phyloP scores from a whole-genome alignment of 2,888 invertebrate genomes.

The Noctuana brunneofusca region DNA sequence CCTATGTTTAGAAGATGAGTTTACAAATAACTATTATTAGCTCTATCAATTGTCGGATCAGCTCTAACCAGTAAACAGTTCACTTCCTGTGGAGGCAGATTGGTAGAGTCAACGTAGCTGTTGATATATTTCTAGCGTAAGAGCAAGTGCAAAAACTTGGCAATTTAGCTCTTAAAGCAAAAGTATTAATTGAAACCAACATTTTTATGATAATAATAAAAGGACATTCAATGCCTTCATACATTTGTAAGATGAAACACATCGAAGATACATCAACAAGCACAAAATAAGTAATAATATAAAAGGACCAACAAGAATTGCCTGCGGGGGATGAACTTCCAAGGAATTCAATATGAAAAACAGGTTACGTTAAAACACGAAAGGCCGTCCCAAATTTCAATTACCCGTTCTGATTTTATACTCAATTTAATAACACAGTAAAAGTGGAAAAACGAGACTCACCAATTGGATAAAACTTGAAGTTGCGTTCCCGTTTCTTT shows the following conservation, averaged over 20 bases:
- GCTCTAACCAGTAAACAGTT: slow-evolving; percentile 26
- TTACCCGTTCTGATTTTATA: slow-evolving; percentile 19
- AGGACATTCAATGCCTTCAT: not conserved
- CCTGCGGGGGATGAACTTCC: slow-evolving; percentile 19
- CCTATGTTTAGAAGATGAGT: slow-evolving; percentile 2
- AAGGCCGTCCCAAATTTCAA: slow-evolving; percentile 20
- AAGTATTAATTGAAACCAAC: too few relatives aligned
- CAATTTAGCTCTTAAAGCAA: too few relatives aligned
- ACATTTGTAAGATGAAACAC: not conserved
- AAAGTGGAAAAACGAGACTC: slow-evolving; percentile 31
- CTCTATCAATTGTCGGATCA: slow-evolving; percentile 22
- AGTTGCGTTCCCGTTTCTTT: slow-evolving; percentile 41
- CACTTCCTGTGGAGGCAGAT: slow-evolving; percentile 4
- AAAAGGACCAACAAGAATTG: slow-evolving; percentile 10
- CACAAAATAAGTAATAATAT: slow-evolving; percentile 11
- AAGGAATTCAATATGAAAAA: slow-evolving; percentile 23
- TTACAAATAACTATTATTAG: slow-evolving; percentile 20
- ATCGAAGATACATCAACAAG: not conserved
- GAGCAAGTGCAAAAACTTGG: too few relatives aligned
- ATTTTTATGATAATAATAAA: not conserved
- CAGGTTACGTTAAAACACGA: slow-evolving; percentile 29
- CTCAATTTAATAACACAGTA: slow-evolving; percentile 22
- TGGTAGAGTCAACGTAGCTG: not conserved
- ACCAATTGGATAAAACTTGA: slow-evolving; percentile 48
- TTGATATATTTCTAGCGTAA: not conserved